Base-by-base conservation (phyloP, 2,113 vertebrate species). In the Coturnix japonica region DNA sequence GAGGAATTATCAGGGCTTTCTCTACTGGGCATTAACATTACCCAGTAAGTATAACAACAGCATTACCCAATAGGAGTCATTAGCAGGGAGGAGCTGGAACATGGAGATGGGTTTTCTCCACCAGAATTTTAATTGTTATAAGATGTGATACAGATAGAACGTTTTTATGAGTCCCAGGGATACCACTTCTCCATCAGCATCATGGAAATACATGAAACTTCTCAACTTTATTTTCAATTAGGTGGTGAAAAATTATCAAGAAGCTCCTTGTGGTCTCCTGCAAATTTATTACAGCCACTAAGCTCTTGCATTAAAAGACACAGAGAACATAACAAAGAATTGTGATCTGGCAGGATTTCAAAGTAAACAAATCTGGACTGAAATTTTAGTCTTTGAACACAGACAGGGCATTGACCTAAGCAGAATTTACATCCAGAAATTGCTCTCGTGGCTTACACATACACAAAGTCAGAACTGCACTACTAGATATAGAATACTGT, bases 341-440 rank as follows among this genome's bases (percentile, higher is more conserved):
- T 85, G 72, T 89, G 41, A 57, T 44, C 64, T 87, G 69, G 78
- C 28, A 89, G 77, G 81, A 67, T 85, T 87, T 94, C 79, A 85
- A 60, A 37, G 56, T 80, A 85, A 95, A 94, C 72, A 89, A 87
- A 89, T 47, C 51, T 74, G 47, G 89, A 80, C 51, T 35, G 84
- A 93, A 93, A 92, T n/a, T 51, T 83, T 31, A 87, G 72, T 79
- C 43, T 91, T 87, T 95, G 81, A 92, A 92, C 69, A 77, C 71
- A 87, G 78, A 77, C 30, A 39, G 85, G 81, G 82, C 64, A 84
- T 87, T 87, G 64, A 74, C 78, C 33, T 81, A 69, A 71, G 1
- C 6, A 71, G 46, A 31, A 64, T 87, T 92, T 91, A 67, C 30
- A 77, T 54, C 8, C 46, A 93, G 43, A 91, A 87, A 87, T 77